Conservation (phyloP, 1,140 invertebrate genomes). For the Parapsyche elsis region DNA sequence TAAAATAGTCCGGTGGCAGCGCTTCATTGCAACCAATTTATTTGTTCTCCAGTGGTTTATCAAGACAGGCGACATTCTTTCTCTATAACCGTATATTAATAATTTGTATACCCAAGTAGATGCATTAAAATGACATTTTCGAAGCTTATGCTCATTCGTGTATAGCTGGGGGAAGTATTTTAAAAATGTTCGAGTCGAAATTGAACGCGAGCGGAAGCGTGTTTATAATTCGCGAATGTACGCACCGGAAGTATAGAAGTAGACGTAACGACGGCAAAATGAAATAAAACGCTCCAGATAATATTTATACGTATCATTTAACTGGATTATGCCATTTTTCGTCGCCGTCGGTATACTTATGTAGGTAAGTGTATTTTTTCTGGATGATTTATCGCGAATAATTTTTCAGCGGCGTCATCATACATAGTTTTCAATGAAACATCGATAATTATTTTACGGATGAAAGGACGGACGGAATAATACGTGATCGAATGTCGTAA, state of each 20-base stretch:
- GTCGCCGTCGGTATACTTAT: background rate
- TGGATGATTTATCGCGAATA: background rate
- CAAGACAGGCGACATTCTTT: too few species aligned
- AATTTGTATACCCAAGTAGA: too few species aligned
- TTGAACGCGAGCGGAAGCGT: background rate
- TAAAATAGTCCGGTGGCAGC: too few species aligned
- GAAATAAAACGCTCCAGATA: slow-evolving; percentile 36
- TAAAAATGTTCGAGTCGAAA: too few species aligned
- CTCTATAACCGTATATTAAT: too few species aligned
- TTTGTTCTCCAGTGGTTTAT: too few species aligned
- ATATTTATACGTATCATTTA: slow-evolving; percentile 37
- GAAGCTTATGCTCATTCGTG: too few species aligned
- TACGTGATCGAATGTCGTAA: background rate
- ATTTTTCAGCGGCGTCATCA: background rate
- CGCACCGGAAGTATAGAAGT: slow-evolving; percentile 32
- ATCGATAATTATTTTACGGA: background rate
- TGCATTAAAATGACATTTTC: too few species aligned
- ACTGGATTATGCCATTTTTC: slow-evolving; percentile 24
- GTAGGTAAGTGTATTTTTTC: background rate
- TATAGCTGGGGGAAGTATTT: too few species aligned
- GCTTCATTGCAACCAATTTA: too few species aligned
- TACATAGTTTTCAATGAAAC: background rate
- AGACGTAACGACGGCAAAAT: slow-evolving; percentile 5
- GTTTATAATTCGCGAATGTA: slow-evolving; percentile 2
- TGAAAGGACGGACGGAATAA: background rate